Base-by-base conservation (phyloP, 2,888 invertebrate genomes). In the Idaea aversata region DNA sequence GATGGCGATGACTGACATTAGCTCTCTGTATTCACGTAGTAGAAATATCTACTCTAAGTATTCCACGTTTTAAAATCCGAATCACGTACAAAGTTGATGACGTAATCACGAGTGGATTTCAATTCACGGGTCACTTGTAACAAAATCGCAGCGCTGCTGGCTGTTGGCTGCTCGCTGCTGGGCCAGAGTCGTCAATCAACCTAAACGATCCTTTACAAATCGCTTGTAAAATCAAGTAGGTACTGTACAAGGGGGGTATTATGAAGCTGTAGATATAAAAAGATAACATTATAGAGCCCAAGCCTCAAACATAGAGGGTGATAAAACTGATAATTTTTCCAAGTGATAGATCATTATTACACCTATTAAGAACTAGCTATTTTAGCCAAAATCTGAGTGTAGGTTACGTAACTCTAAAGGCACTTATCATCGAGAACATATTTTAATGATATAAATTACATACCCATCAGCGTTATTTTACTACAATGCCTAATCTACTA, bases 61-160 rank as follows among this genome's bases (percentile, higher is more conserved):
- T 36, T 47, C 47, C 47, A 47, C 47, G 47, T 6, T 47, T 64
- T 62, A 63, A 62, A 64, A 63, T 47, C 35, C 35, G 35, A 59
- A 59, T 25, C 16, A 16, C 59, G 16, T 25, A 34, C 34, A 25
- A 59, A 25, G 34, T 59, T 25, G 59, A 59, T 16, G 34, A 59
- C 59, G 59, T 59, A 34, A 25, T 34, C 16, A 47, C 47, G 47
- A 47, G 13, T 47, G 47, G 47, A 47, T 47, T 47, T 47, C 7
- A 47, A 47, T 47, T 47, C 47, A 47, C 47, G 47, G 47, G 47
- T 47, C 47, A 47, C 47, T 47, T 47, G 47, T 13, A 47, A 47
- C 47, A 47, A 47, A 47, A 47, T 47, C 47, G 47, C 47, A 47
- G 47, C 25, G 25, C 25, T 25, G 25, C 25, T 25, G 25, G 25